Base-by-base conservation (phyloP, 35 echinoderm and acorn worm species). In the Apostichopus japonicus region DNA sequence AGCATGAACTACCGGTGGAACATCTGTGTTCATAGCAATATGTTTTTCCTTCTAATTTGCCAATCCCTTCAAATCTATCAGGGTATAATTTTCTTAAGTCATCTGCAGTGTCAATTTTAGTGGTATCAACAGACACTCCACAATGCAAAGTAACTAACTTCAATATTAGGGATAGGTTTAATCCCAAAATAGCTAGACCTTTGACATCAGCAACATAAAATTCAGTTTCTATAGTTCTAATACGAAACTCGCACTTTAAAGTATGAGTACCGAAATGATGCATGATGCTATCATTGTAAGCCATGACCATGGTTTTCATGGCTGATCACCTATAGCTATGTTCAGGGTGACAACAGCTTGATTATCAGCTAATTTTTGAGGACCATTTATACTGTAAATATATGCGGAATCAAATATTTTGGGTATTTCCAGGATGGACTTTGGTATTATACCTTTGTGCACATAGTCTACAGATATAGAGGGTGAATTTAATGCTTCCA, bases 1-100 rank as follows among this genome's bases (percentile, higher is more conserved):
- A 23, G 94, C 19, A 24, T 95, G 83, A 10, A 93, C 87, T 1
- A 95, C 87, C 25, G 94, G 91, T 57, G 91, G 61, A 6, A 90
- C 78, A 16, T 75, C 84, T 56, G 2, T 8, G 16, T 95, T 87
- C 6, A 83, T 65, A 1, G 87, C 91, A 33, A 95, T 87, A 54
- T 92, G 94, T 92, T 11, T 61, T 57, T 63, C 91, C 86, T 56
- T 79, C 22, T 33, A 90, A 93, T 17, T 78, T 83, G 0, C 91
- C 91, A 59, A 93, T 90, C 7, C 91, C 91, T 72, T 95, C 72
- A 63, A 93, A 95, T 55, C 82, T 91, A 59, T 95, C 84, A 4
- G 77, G 94, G 54, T 89, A 95, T 24, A 61, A 5, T 8, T 80
- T 51, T 58, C 19, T 57, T 6, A 94, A 54, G 78, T 94, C 73